Conservation (phyloP, 2,113 vertebrate species). For the Lathamus discolor region DNA sequence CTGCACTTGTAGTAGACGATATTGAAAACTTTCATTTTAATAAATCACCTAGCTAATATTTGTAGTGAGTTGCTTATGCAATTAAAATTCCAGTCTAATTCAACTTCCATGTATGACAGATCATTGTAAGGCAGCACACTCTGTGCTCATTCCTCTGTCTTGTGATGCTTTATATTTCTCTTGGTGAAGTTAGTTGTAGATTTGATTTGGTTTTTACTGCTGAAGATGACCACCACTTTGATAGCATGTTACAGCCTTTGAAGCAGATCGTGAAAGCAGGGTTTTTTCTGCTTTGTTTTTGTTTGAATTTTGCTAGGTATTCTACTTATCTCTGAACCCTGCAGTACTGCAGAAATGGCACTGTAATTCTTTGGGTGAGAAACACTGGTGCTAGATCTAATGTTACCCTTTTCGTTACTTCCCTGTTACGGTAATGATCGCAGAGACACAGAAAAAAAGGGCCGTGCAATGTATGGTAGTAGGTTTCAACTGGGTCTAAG, state of each 20-base stretch:
- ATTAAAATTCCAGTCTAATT: neutral
- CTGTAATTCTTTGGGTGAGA: neutral
- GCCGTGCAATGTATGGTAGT: accelerated
- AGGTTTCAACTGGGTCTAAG: neutral
- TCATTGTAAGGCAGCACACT: neutral
- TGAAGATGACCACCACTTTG: neutral
- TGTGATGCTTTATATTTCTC: neutral
- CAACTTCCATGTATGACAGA: neutral
- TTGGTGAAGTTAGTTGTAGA: neutral
- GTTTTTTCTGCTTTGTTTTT: neutral
- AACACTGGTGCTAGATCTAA: neutral
- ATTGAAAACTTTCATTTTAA: neutral
- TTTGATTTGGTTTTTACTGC: neutral
- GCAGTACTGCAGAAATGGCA: neutral
- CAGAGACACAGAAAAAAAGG: neutral
- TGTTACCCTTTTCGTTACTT: neutral
- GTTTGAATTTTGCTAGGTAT: neutral
- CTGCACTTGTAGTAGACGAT: neutral
- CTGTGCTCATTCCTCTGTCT: neutral
- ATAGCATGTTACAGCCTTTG: neutral
- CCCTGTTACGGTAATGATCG: neutral
- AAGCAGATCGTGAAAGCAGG: neutral
- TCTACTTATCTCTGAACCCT: neutral
- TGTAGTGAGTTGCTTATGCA: neutral
- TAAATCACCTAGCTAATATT: neutral